A percentile compares a stretch with the other conserved stretches of the same genome.
Conservation (phyloP, 1,140 invertebrate species). For the Pristionchus pacificus region DNA sequence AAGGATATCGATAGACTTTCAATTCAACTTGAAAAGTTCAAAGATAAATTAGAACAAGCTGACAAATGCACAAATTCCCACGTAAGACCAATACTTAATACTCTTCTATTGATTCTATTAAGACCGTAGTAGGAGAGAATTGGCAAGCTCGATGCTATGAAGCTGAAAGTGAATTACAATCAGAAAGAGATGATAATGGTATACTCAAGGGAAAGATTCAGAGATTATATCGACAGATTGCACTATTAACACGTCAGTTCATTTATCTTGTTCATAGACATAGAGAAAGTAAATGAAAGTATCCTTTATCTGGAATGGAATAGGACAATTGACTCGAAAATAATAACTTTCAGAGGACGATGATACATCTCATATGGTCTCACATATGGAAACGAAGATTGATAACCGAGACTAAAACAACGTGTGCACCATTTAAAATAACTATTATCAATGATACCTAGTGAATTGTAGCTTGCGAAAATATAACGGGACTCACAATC, state of each 20-base stretch:
- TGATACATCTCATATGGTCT: conserved; percentile 7
- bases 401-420: not conserved
- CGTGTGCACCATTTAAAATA: too few relatives aligned
- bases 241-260: conserved; percentile 44
- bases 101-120: not conserved
- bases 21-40: not conserved
- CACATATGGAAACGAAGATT: conserved; percentile 12
- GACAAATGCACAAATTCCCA: not conserved
- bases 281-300: not conserved
- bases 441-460: too few relatives aligned
- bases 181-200: conserved; percentile 45
- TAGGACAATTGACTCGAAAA: conserved; percentile 24
- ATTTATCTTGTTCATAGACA: not conserved
- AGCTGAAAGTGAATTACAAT: conserved; percentile 36
- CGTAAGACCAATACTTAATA: not conserved
- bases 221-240: conserved; percentile 49
- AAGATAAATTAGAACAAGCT: not conserved
- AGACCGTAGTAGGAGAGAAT: not conserved
- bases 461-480: too few relatives aligned
- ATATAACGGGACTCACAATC: not conserved
- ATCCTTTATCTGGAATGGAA: conserved; percentile 32
- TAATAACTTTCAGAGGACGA: conserved; percentile 18
- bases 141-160: not conserved
- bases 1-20: not conserved
- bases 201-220: conserved; percentile 46